Conservation (phyloP, 2,888 invertebrate species). For the Pyrrhosoma nymphula region DNA sequence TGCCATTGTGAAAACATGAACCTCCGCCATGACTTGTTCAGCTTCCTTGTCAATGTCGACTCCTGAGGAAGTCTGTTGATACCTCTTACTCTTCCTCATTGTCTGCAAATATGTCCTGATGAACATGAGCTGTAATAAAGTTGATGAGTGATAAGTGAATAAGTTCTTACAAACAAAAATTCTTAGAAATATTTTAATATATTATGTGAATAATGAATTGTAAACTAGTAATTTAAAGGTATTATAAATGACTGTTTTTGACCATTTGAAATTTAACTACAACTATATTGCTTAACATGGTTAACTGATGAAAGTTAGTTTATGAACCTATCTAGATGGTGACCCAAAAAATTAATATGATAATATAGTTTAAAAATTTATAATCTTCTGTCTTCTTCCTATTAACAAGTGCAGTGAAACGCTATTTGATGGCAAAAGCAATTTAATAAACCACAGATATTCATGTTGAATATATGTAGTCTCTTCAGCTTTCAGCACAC, state of each 20-base stretch:
- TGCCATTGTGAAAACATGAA: slow-evolving; percentile 90
- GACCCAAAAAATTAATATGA: not conserved
- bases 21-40: slow-evolving; percentile 86
- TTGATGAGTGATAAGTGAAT: slow-evolving; percentile 4
- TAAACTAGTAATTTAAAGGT: not conserved
- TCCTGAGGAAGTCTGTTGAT: slow-evolving; percentile 34
- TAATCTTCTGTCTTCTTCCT: slow-evolving; percentile 14
- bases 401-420: not conserved
- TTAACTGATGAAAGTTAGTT: slow-evolving; percentile 8
- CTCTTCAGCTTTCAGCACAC: not conserved
- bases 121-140: slow-evolving; percentile 53
- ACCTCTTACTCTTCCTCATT: slow-evolving; percentile 38
- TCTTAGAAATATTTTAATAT: not conserved
- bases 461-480: not conserved
- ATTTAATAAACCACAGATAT: not conserved
- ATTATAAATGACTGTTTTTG: not conserved
- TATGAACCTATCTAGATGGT: slow-evolving; percentile 19
- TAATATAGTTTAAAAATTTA: not conserved
- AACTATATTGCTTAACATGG: not conserved
- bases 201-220: not conserved
- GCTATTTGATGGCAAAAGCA: not conserved
- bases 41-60: slow-evolving; percentile 78
- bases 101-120: slow-evolving; percentile 52
- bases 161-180: not conserved
- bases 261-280: not conserved